Evolutionary conservation across 2,113 vertebrate genomes (phyloP).

Genomic region (Rhinoderma darwinii): DNA sequence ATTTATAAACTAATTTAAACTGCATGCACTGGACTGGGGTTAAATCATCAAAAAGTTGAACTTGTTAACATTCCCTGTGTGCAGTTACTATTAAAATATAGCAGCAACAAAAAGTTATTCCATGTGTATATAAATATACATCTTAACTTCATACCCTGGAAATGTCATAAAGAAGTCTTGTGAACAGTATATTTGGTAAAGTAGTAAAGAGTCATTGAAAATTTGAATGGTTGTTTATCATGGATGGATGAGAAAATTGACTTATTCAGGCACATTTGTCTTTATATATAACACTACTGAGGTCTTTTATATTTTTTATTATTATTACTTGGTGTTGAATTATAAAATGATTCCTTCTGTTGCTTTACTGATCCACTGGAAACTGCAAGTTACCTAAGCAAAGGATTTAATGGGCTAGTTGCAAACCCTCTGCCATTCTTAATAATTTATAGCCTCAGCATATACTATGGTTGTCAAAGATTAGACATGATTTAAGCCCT

Average conservation of each 20-base stretch:
- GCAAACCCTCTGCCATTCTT: slow-evolving; percentile 22
- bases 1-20: too few species aligned
- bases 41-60: too few species aligned
- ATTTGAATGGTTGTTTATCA: not conserved
- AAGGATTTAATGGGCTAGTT: not conserved
- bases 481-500: slow-evolving; percentile 45
- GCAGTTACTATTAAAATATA: too few species aligned
- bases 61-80: too few species aligned
- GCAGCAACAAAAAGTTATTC: too few species aligned
- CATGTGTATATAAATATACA: too few species aligned
- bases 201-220: not conserved
- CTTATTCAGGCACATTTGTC: not conserved
- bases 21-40: too few species aligned
- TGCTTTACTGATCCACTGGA: not conserved
- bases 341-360: not conserved
- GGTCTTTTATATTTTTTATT: not conserved
- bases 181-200: not conserved
- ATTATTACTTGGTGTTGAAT: not conserved
- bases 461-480: slow-evolving; percentile 20
- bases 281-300: not conserved
- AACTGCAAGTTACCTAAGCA: not conserved
- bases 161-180: not conserved
- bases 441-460: slow-evolving; percentile 13
- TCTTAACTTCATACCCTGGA: not conserved
- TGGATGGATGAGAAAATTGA: not conserved